Conservation (phyloP, 2,888 invertebrate genomes). For the Nasonovia ribisnigri region DNA sequence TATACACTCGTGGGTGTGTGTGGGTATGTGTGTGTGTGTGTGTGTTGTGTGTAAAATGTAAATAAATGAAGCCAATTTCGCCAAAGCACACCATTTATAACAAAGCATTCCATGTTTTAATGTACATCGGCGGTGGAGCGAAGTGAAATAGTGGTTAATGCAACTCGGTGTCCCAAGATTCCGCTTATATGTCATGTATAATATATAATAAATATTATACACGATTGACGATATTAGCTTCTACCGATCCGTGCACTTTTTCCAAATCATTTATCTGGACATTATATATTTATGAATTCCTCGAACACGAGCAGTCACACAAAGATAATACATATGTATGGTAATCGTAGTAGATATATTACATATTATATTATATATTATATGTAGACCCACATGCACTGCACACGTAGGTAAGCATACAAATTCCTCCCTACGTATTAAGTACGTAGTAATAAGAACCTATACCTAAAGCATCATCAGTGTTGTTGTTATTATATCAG, state of each 20-base stretch:
- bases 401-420: not conserved
- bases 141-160: not conserved
- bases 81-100: conserved; percentile 58
- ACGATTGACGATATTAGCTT: not conserved
- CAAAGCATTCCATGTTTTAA: conserved; percentile 46
- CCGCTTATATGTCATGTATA: conserved; percentile 27
- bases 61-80: conserved; percentile 58
- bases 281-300: conserved; percentile 18
- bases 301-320: not conserved
- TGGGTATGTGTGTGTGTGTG: not conserved
- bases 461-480: not conserved
- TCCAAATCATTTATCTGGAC: not conserved
- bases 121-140: not conserved
- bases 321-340: not conserved
- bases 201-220: not conserved
- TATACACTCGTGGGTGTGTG: not conserved
- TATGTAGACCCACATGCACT: not conserved
- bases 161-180: conserved; percentile 18
- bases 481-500: not conserved
- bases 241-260: not conserved
- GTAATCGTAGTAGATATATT: not conserved
- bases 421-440: not conserved
- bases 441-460: not conserved
- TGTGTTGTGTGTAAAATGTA: conserved; percentile 7
- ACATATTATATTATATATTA: not conserved